Percentiles rank a stretch among this genome's conserved stretches.
phyloP scores from a whole-genome alignment of 2,888 invertebrate genomes.

The Pseudanteris insignis region DNA sequence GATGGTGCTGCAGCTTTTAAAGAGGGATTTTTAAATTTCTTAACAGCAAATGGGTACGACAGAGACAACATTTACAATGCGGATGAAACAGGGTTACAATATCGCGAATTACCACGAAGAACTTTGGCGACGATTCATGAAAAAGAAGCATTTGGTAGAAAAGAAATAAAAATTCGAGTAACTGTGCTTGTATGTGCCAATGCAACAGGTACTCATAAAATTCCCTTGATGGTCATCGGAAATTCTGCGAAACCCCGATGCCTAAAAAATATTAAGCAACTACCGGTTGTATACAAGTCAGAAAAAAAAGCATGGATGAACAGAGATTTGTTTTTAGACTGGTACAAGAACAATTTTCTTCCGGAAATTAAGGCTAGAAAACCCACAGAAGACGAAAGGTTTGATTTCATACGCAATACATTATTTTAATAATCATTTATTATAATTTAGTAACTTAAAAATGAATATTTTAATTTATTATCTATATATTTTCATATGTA shows the following conservation, averaged over 20 bases:
- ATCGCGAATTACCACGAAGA: slow-evolving; percentile 3
- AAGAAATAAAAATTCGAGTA: neutral
- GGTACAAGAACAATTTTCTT: slow-evolving; percentile 18
- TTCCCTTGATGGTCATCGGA: neutral
- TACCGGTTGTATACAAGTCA: slow-evolving; percentile 5
- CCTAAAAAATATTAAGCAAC: neutral
- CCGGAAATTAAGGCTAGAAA: slow-evolving; percentile 7
- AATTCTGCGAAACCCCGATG: neutral
- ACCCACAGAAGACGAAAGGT: slow-evolving; percentile 12
- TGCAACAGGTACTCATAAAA: slow-evolving; percentile 1
- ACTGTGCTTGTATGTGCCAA: slow-evolving; percentile 1
- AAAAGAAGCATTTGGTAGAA: slow-evolving; percentile 2
- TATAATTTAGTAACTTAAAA: no score
- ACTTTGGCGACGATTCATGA: slow-evolving; percentile 1
- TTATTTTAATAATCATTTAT: no score
- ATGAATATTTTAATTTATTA: no score
- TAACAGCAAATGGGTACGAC: slow-evolving; percentile 2
- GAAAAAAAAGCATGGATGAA: neutral
- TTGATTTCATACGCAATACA: slow-evolving; percentile 43
- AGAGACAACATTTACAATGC: slow-evolving; percentile 18
- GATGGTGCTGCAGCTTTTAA: slow-evolving; percentile 1
- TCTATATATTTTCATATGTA: no score
- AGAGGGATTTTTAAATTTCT: slow-evolving; percentile 3
- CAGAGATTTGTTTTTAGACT: slow-evolving; percentile 1
- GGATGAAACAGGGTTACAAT: slow-evolving; percentile 12